Percentiles rank a stretch among this genome's conserved stretches.
These are phyloP conservation scores for Crossoptilon crossoptilon DNA, from an alignment of 2,797 vertebrate genomes.

Conservation along the genomic window DNA sequence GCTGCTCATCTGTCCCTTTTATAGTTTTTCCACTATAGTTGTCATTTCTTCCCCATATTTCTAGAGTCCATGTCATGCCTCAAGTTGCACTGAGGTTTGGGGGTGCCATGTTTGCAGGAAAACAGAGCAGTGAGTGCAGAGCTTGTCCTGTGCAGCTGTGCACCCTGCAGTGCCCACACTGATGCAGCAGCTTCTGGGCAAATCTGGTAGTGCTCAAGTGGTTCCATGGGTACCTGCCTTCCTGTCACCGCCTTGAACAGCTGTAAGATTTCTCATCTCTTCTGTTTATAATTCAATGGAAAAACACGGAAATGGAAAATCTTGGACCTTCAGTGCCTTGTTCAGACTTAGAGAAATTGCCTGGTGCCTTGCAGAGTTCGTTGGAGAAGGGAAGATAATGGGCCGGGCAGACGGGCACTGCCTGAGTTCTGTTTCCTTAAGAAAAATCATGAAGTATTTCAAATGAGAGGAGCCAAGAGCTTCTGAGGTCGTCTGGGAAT, in stretches of 20 bases:
- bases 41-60: neutral
- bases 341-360: neutral
- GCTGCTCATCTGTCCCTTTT: neutral
- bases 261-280: neutral
- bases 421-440: neutral
- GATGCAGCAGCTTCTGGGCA: neutral
- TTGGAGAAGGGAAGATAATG: neutral
- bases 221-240: neutral
- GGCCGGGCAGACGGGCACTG: neutral
- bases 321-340: neutral
- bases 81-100: neutral
- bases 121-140: neutral
- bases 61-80: neutral
- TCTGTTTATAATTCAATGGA: neutral
- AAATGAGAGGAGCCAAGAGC: neutral
- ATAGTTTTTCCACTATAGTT: fast-evolving
- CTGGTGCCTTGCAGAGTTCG: neutral
- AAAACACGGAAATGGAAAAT: neutral
- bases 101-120: neutral
- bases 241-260: neutral
- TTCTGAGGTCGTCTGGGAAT: neutral
- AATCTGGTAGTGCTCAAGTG: fast-evolving
- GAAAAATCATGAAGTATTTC: neutral
- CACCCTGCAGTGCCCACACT: neutral
- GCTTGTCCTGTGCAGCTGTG: neutral